Evolutionary conservation across 2,797 vertebrate species (phyloP).

Genomic region (Morus bassanus): DNA sequence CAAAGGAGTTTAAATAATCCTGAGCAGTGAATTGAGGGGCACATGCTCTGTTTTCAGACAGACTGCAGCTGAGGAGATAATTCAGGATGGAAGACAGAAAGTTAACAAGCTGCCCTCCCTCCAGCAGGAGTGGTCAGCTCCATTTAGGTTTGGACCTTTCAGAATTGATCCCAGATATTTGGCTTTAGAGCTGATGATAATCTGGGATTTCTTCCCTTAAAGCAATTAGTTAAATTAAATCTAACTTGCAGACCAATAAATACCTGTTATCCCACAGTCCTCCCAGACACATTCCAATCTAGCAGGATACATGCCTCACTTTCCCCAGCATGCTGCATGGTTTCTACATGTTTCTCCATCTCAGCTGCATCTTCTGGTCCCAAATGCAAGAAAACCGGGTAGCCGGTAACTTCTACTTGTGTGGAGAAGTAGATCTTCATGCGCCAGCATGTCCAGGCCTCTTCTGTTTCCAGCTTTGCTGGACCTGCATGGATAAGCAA

Average conservation of each 20-base stretch:
- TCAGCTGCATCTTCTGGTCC: background rate
- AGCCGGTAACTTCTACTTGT: background rate
- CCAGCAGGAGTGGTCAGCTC: background rate
- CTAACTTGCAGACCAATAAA: background rate
- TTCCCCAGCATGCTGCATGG: background rate
- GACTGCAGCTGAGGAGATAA: background rate
- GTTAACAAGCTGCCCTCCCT: background rate
- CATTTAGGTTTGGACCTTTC: background rate
- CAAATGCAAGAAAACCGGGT: background rate
- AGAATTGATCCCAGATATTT: background rate
- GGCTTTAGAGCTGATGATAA: background rate
- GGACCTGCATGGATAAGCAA: background rate
- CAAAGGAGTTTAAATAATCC: background rate
- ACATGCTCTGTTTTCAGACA: background rate
- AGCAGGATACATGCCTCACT: background rate
- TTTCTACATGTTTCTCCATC: background rate
- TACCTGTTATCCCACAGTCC: background rate
- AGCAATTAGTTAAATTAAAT: background rate
- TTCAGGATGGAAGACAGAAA: background rate
- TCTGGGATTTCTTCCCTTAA: background rate
- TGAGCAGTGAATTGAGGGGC: background rate
- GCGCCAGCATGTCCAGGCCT: rapidly evolving
- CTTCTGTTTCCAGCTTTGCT: background rate
- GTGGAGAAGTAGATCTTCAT: background rate
- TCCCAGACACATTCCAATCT: background rate